These are phyloP conservation scores for Temnothorax ravouxi DNA, from an alignment of 2,888 invertebrate genomes.

Conservation along the genomic window DNA sequence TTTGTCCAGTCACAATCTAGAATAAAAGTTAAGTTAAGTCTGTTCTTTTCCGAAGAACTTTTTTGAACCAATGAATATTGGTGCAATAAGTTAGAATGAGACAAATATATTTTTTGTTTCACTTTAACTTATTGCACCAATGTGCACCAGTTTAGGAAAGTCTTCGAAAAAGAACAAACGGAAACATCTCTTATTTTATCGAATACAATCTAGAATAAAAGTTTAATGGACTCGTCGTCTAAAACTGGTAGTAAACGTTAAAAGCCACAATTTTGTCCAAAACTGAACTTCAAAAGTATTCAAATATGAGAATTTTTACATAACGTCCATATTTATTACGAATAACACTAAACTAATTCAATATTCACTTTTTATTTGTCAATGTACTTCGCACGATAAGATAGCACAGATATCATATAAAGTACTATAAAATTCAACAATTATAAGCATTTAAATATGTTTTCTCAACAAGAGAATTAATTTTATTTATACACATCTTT, in stretches of 20 bases:
- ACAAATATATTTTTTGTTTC: no score
- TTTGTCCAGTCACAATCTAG: slow-evolving; percentile 82
- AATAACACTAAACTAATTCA: slow-evolving; percentile 17
- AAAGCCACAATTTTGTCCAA: background rate
- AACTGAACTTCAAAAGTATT: background rate
- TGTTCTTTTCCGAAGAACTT: no score
- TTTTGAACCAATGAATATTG: no score
- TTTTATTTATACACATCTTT: slow-evolving; percentile 51
- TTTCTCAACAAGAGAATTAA: slow-evolving; percentile 32
- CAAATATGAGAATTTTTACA: background rate
- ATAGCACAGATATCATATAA: background rate
- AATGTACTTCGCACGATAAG: background rate
- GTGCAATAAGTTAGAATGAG: no score
- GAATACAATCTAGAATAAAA: slow-evolving; percentile 77
- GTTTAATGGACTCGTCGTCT: background rate
- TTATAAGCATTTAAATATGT: slow-evolving; percentile 40
- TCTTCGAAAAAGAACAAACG: no score
- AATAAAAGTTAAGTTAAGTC: slow-evolving; percentile 52
- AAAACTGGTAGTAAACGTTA: background rate
- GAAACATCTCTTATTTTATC: background rate
- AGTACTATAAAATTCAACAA: slow-evolving; percentile 7
- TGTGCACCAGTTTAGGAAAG: no score
- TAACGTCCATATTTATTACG: background rate
- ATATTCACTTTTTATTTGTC: background rate
- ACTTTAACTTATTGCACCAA: no score